Conservation (phyloP, 2,113 vertebrate species). For the Albula glossodonta region DNA sequence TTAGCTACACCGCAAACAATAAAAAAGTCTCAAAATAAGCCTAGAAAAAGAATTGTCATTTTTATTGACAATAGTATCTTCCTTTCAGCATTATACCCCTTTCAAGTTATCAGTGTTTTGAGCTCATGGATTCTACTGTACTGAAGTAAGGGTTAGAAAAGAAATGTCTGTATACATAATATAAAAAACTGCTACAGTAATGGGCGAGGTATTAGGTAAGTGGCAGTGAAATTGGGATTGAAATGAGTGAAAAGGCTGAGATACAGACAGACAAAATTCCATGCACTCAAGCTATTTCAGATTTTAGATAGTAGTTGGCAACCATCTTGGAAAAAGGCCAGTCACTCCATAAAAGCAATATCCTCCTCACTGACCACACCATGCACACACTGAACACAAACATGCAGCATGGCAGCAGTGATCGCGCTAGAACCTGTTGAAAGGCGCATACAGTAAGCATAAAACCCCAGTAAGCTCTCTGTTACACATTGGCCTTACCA, state of each 20-base stretch:
- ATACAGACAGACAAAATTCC: too few relatives aligned
- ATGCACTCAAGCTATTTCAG: background rate
- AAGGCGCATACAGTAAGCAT: background rate
- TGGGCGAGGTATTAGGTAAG: too few relatives aligned
- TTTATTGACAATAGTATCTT: too few relatives aligned
- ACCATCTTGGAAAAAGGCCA: too few relatives aligned
- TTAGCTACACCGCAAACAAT: background rate
- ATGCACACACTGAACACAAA: background rate
- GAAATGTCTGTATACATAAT: too few relatives aligned
- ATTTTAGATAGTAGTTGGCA: background rate
- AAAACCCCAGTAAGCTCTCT: background rate
- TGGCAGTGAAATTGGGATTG: too few relatives aligned
- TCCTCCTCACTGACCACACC: background rate
- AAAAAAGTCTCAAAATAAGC: background rate
- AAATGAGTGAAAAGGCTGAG: too few relatives aligned
- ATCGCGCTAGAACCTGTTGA: background rate
- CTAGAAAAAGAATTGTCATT: background rate
- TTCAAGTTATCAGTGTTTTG: too few relatives aligned
- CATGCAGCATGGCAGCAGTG: background rate
- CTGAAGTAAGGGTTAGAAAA: too few relatives aligned
- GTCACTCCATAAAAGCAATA: background rate
- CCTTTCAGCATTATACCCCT: too few relatives aligned
- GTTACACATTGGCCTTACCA: background rate
- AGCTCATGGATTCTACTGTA: too few relatives aligned
- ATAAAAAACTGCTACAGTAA: too few relatives aligned